Evolutionary conservation across 2,888 invertebrate species (phyloP), one percentile per base, ranked within the genome.

Genomic region (Temnothorax rugatulus): DNA sequence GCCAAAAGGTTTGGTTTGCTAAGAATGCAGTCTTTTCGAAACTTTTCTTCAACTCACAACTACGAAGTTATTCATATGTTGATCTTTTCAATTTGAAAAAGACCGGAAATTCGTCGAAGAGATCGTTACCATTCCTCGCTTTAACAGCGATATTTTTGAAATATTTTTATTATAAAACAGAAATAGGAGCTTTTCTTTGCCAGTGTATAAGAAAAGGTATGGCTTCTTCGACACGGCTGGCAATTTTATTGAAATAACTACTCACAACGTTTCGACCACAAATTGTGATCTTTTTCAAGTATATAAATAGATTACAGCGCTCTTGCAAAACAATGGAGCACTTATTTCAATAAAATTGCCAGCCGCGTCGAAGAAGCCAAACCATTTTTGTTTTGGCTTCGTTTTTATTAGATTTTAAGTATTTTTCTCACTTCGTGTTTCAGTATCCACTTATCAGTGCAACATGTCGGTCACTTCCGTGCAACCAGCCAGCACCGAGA

Each of bases 401-500:
- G 34, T 34, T 34, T 59, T 13, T 0, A 29, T 59, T 25, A 15
- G 2, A 44, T 73, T 57, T 34, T 34, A 34, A 34, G 34, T 34
- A 34, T 34, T 63, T 74, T 73, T 71, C 75, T 47, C 82, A 18
- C 54, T 86, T 91, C 2, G 71, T 90, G 90, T 93, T 94, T 83
- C 92, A 94, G 94, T 90, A 84, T 86, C 91, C 79, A 90, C 86
- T 63, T 86, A 91, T 86, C 89, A 82, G 54, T 90, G 85, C 88
- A 92, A 90, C 77, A 94, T 94, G 94, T 94, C 94, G 50, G 93
- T 92, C 71, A 94, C 94, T 4, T 93, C 94, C 21, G 92, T 94
- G 66, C 94, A 94, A 86, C 91, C 92, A 69, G 89, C 91, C 81
- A 87, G 87, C 73, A 91, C 92, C 69, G 93, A 94, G 77, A 94